Conservation (phyloP, 2,888 invertebrate species). For the Diarsia dahlii region DNA sequence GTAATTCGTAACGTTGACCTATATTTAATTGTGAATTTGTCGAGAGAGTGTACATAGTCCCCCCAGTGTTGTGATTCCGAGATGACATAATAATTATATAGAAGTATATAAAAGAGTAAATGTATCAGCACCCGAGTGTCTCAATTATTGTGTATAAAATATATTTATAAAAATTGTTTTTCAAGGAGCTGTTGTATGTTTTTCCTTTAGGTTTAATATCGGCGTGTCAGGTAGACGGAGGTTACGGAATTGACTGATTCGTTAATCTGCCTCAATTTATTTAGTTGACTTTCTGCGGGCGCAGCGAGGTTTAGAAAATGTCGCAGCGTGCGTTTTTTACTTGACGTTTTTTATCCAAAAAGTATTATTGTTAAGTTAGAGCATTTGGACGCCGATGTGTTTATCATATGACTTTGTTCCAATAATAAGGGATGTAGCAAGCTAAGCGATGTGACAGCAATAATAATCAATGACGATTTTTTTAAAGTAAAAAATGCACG, state of each 20-base stretch:
- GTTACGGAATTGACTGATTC: constrained; percentile 83
- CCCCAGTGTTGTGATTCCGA: constrained; percentile 86
- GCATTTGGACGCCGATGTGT: constrained; percentile 33
- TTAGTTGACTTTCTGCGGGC: constrained; percentile 67
- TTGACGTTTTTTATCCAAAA: constrained; percentile 44
- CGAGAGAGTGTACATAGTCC: constrained; percentile 84
- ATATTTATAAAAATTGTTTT: constrained; percentile 70
- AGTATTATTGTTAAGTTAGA: constrained; percentile 29
- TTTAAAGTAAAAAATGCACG: constrained; percentile 69
- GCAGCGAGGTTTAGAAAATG: constrained; percentile 59
- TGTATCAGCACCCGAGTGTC: constrained; percentile 68
- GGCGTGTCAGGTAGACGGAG: constrained; percentile 67
- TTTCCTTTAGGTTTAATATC: constrained; percentile 72
- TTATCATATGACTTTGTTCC: constrained; percentile 38
- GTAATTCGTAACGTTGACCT: constrained; percentile 78
- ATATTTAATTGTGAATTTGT: constrained; percentile 85
- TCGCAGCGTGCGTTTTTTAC: constrained; percentile 67
- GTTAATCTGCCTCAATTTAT: constrained; percentile 79
- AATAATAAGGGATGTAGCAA: constrained; percentile 12
- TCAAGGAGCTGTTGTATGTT: constrained; percentile 75
- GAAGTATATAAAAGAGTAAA: constrained; percentile 64
- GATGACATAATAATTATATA: constrained; percentile 75
- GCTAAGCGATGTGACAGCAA: constrained; percentile 26
- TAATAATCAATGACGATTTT: constrained; percentile 22
- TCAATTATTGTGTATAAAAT: constrained; percentile 72